Conservation (phyloP, 2,888 invertebrate species). For the Agriopis leucophaearia region DNA sequence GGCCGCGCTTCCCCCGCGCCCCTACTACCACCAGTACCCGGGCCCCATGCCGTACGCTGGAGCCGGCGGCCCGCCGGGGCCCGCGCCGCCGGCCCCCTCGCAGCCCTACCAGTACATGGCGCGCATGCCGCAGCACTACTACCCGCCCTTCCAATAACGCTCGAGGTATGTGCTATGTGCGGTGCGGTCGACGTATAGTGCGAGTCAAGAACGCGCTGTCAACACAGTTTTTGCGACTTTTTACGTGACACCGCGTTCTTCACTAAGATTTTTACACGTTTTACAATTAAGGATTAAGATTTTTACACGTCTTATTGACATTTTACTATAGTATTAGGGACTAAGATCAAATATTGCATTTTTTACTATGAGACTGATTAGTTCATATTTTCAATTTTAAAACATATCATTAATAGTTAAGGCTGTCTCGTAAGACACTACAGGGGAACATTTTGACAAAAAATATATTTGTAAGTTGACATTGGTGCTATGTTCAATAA, state of each 20-base stretch:
- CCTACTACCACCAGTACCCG: slow-evolving; percentile 13
- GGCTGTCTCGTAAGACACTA: not conserved
- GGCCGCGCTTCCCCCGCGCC: slow-evolving; percentile 1
- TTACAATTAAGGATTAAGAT: too few species aligned
- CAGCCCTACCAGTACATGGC: slow-evolving; percentile 11
- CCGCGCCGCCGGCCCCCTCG: not conserved
- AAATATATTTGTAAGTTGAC: not conserved
- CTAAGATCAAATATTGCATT: not conserved
- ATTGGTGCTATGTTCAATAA: not conserved
- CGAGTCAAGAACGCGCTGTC: too few species aligned
- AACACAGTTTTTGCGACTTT: not conserved
- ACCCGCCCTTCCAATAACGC: slow-evolving; percentile 25
- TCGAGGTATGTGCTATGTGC: slow-evolving; percentile 11
- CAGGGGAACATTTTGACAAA: slow-evolving; percentile 3
- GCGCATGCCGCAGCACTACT: slow-evolving; percentile 16
- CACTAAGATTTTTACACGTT: not conserved
- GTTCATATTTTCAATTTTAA: not conserved
- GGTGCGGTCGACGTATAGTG: too few species aligned
- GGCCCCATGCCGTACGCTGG: not conserved
- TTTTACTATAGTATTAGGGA: not conserved
- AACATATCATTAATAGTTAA: slow-evolving; percentile 1
- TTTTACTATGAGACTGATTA: slow-evolving; percentile 2
- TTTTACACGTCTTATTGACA: not conserved
- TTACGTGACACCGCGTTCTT: too few species aligned
- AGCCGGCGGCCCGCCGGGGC: not conserved